Evolutionary conservation across 2,888 invertebrate species (phyloP), one percentile per base, ranked within the genome.

Genomic region (Phaonia tiefii): DNA sequence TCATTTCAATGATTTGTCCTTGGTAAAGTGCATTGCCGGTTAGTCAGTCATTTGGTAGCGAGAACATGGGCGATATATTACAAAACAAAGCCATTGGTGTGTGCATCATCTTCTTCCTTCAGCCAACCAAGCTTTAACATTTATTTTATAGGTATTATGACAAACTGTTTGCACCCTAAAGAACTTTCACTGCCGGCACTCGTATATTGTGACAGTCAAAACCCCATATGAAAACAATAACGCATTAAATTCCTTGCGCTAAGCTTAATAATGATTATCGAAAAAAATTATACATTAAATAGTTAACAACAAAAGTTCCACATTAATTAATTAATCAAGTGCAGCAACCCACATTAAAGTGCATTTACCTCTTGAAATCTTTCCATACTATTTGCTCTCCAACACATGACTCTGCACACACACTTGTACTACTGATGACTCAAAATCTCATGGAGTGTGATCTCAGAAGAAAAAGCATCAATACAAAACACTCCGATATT

Each of bases 281-380:
- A 31, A 31, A 31, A 5, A 31, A 31, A 31, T 31, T 8, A 31
- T n/a, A 31, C 31, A 5, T 31, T 31, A 31, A 31, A 5, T 3
- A 3, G 31, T 5, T 5, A 31, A 31, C 31, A 31, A 31, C n/a
- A 44, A 44, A 44, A 44, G 13, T 44, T n/a, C 7, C 44, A 58
- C n/a, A 37, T 4, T 31, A 15, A 58, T 26, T 13, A 37, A 37
- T 4, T 31, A 15, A 58, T 26, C 44, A 58, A n/a, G 31, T 58
- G n/a, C 11, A 58, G 1, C 26, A 58, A 15, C 13, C 15, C 5
- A 31, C 31, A 58, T 51, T 63, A 80, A 70, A 80, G 80, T 80
- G 65, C 77, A 80, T 80, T 80, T 80, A 80, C 80, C 80, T 80
- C 80, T 49, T 37, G 44, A 56, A 54, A 56, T 58, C 8, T 5